Percentiles rank a stretch among this genome's conserved stretches.
Evolutionary conservation across 2,888 invertebrate species (phyloP).

Genomic region (Dermolepida albohirtum): DNA sequence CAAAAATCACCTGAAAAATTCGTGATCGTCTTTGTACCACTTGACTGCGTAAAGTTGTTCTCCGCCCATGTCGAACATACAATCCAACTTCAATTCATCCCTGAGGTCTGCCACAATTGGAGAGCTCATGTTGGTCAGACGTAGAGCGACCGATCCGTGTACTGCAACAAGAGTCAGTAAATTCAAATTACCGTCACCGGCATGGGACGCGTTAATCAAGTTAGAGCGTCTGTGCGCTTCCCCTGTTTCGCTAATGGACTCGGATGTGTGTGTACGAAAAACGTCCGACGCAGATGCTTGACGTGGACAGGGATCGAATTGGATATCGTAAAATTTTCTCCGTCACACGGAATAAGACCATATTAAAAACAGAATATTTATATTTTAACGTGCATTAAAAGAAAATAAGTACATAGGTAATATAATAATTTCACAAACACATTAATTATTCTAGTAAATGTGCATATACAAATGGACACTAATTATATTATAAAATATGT

Average conservation of each 20-base stretch:
- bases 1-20: constrained; percentile 65
- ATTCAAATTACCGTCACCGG: constrained; percentile 38
- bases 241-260: constrained; percentile 36
- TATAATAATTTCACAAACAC: too few species aligned
- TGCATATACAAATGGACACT: too few species aligned
- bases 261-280: constrained; percentile 23
- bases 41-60: constrained; percentile 68
- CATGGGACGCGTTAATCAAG: constrained; percentile 35
- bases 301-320: constrained; percentile 1
- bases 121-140: constrained; percentile 65
- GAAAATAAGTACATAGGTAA: too few species aligned
- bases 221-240: constrained; percentile 32
- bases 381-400: too few species aligned
- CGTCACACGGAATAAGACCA: too few species aligned
- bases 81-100: constrained; percentile 65
- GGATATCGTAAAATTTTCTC: background rate
- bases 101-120: constrained; percentile 67
- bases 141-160: constrained; percentile 45
- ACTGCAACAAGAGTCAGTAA: constrained; percentile 42
- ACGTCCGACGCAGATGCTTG: constrained; percentile 18
- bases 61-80: constrained; percentile 66
- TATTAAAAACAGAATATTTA: too few species aligned
- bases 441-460: too few species aligned
- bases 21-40: constrained; percentile 67
- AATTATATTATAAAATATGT: too few species aligned